These are phyloP conservation scores for Macropus fuliginosus DNA, from an alignment of 2,797 vertebrate species.

Conservation along the genomic window DNA sequence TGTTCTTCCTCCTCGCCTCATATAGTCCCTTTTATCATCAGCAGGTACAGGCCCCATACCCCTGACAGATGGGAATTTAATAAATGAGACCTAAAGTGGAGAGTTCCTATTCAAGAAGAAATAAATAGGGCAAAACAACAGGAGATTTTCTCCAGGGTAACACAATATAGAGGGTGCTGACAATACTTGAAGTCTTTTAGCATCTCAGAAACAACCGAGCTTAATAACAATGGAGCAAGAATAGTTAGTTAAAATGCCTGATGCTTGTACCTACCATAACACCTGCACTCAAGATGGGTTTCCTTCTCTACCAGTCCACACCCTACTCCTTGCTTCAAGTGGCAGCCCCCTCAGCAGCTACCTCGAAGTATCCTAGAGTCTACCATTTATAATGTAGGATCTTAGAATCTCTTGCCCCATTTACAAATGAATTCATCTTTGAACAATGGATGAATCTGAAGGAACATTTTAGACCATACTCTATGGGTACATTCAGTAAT, in stretches of 20 bases:
- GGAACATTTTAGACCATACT: background rate
- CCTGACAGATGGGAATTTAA: background rate
- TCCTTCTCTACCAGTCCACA: background rate
- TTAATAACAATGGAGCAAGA: background rate
- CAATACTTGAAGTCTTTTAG: background rate
- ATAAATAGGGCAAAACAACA: background rate
- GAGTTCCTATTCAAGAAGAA: background rate
- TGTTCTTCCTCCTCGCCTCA: background rate
- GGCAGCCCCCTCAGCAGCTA: background rate
- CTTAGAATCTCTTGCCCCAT: background rate
- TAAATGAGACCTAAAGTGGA: background rate
- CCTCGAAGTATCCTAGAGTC: background rate
- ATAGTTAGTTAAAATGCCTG: background rate
- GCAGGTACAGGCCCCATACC: background rate
- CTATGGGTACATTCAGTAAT: background rate
- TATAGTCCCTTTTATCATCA: background rate
- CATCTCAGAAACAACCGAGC: background rate
- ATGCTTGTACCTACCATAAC: background rate
- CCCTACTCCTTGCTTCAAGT: background rate
- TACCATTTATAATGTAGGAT: background rate
- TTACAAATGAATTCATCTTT: background rate
- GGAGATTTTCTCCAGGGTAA: background rate
- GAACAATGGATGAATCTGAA: background rate
- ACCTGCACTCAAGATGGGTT: background rate
- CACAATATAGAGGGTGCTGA: background rate